phyloP scores from a whole-genome alignment of 2,797 vertebrate genomes.

The Semotilus atromaculatus region DNA sequence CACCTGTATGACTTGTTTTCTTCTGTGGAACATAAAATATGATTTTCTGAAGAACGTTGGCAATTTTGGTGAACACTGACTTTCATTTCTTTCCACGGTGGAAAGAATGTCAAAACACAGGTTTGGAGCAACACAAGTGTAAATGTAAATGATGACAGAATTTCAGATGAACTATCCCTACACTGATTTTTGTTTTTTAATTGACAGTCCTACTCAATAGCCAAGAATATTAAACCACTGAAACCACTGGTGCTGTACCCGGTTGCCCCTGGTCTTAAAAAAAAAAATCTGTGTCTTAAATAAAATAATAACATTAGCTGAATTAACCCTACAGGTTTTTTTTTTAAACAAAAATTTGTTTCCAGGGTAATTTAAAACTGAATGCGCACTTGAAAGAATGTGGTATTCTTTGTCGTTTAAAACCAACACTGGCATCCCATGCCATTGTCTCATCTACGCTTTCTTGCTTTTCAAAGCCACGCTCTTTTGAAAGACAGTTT shows the following conservation, averaged over 20 bases:
- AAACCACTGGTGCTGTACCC: not conserved
- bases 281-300: not conserved
- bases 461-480: constrained; percentile 47
- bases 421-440: constrained; percentile 33
- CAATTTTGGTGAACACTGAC: not conserved
- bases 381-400: constrained; percentile 10
- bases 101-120: not conserved
- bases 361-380: not conserved
- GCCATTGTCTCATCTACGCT: constrained; percentile 39
- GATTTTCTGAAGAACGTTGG: not conserved
- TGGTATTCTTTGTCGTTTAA: constrained; percentile 31
- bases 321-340: not conserved
- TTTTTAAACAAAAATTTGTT: not conserved
- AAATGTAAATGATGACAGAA: not conserved
- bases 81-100: not conserved
- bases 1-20: not conserved
- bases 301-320: not conserved
- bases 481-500: constrained; percentile 27
- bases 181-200: not conserved
- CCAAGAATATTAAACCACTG: not conserved
- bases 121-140: not conserved
- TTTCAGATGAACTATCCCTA: not conserved
- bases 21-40: not conserved
- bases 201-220: not conserved
- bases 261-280: not conserved